Evolutionary conservation across 2,888 invertebrate genomes (phyloP), one percentile per base, ranked within the genome.

Genomic region (Euproctis similis): DNA sequence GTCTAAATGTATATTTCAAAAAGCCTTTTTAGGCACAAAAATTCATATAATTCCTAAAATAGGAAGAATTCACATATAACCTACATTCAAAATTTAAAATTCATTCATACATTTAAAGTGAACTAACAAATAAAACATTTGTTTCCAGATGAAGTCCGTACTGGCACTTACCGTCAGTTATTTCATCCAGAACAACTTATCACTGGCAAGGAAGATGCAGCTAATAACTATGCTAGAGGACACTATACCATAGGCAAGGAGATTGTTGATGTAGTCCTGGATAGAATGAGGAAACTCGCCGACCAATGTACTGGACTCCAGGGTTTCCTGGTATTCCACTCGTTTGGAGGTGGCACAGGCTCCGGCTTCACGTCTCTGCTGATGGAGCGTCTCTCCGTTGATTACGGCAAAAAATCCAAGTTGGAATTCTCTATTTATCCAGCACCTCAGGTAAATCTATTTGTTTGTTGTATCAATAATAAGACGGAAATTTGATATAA

Each of bases 351-450:
- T 40, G 96, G 96, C 46, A 96, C 95, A 46, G 96, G 95, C 28
- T 95, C 94, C 17, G 97, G 97, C 10, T 97, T 97, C 78, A 95
- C 95, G 1, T 95, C 96, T 2, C 86, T 97, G 42, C 86, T 97
- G 38, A 96, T 96, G 96, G 95, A 97, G 76, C 87, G 94, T 25
- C 88, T 97, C 19, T 93, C 93, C 24, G 94, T 95, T 1, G 95
- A 96, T 75, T 97, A 96, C 73, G 95, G 96, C 44, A 96, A 95
- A 80, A 96, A 96, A 77, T 94, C 94, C 28, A 96, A 96, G 68
- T 87, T 96, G 12, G 95, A 95, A 73, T 97, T 97, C 75, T 92
- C 95, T 31, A 94, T 97, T 53, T 97, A 97, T 69, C 97, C 97
- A 5, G 96, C 97, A 6, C 97, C 97, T 4, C 95, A 95, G 86